Base-by-base conservation (phyloP, 2,888 invertebrate genomes). In the Pediacus dermestoides region DNA sequence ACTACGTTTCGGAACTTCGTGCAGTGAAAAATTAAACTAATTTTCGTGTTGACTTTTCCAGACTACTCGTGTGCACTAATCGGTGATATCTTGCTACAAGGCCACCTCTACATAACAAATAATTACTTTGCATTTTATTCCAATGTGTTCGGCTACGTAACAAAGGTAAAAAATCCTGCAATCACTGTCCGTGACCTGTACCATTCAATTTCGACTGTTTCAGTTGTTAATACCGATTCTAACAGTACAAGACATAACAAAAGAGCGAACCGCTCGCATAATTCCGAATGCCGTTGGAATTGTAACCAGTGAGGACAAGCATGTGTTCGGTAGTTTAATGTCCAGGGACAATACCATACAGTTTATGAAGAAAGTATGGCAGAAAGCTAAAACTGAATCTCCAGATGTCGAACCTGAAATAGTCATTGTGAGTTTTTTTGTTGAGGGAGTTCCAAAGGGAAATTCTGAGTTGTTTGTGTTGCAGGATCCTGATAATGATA, bases 51-150 rank as follows among this genome's bases (percentile, higher is more conserved):
- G n/a, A n/a, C n/a, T 46, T 42, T 76, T 75, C 12, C 74, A 87
- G 87, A 90, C 76, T 94, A 88, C 74, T 89, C 91, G 30, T 93
- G 93, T 71, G 93, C 93, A 44, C 78, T 92, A 57, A 87, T 92
- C 44, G 88, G 89, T 46, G 94, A 94, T 69, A 89, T 93, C 56
- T 73, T 94, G 34, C 79, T 94, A 13, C 94, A 94, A 74, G 94
- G 94, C 37, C 87, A 90, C 66, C 78, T 95, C 55, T 94, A 93
- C 74, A 90, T 94, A 65, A 92, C 93, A 47, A 85, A 88, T 65
- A 90, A 92, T 68, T 91, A 91, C 74, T 91, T 94, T 73, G 93
- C 92, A 56, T 94, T 94, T 75, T 91, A 94, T 71, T 93, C 94
- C 48, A 93, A 93, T 70, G 92, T 95, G 42, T 91, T 93, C 68